Percentiles rank a stretch among this genome's conserved stretches.
Conservation (phyloP, 2,797 vertebrate genomes). For the Syngnathus acus region DNA sequence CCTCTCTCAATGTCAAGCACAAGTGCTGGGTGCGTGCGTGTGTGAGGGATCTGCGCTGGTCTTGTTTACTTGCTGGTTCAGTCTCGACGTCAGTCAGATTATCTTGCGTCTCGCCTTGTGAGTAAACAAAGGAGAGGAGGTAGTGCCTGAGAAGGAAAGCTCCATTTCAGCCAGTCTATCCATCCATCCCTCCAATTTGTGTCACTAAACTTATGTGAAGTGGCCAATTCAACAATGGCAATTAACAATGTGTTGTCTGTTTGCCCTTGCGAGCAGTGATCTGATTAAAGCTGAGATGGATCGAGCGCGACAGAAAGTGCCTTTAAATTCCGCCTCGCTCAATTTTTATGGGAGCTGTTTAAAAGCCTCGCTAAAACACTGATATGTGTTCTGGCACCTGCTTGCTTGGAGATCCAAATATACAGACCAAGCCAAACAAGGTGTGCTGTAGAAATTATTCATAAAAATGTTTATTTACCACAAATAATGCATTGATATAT, state of each 20-base stretch:
- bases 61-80: slow-evolving; percentile 17
- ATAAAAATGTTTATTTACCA: background rate
- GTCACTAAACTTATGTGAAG: background rate
- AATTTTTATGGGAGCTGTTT: slow-evolving; percentile 48
- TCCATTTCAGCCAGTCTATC: too few species aligned
- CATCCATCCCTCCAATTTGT: background rate
- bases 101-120: slow-evolving; percentile 39
- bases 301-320: slow-evolving; percentile 40
- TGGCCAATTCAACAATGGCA: background rate
- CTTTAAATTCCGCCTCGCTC: slow-evolving; percentile 32
- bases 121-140: slow-evolving; percentile 17
- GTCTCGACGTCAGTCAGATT: slow-evolving; percentile 42
- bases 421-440: background rate
- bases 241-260: slow-evolving; percentile 14
- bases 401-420: slow-evolving; percentile 36
- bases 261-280: slow-evolving; percentile 50
- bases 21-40: slow-evolving; percentile 14
- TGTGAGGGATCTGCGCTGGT: slow-evolving; percentile 16
- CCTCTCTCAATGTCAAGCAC: slow-evolving; percentile 45
- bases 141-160: background rate
- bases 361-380: slow-evolving; percentile 47
- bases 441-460: background rate
- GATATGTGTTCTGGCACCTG: slow-evolving; percentile 41
- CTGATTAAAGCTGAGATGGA: slow-evolving; percentile 45
- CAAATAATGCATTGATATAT: background rate